Conservation (phyloP, 2,797 vertebrate genomes). For the Cossypha caffra region DNA sequence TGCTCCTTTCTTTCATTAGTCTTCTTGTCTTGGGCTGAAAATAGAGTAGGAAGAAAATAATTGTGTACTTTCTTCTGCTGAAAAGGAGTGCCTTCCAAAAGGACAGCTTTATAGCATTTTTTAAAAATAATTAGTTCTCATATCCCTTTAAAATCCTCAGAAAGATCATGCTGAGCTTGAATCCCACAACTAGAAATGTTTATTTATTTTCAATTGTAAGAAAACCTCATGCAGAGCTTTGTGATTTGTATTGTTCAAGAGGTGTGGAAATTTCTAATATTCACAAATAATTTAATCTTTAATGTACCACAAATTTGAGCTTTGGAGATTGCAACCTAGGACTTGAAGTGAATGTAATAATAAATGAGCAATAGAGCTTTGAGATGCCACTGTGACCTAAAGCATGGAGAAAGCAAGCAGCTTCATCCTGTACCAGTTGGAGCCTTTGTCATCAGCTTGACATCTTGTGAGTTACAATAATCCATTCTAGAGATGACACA, state of each 20-base stretch:
- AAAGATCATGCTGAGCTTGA: not conserved
- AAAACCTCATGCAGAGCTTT: not conserved
- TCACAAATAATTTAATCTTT: not conserved
- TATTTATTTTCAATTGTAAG: not conserved
- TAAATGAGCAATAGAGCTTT: not conserved
- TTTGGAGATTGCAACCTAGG: not conserved
- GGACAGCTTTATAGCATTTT: not conserved
- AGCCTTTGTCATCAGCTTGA: not conserved
- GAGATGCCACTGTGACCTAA: not conserved
- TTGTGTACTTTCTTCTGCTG: not conserved
- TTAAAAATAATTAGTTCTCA: not conserved
- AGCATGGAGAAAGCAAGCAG: not conserved
- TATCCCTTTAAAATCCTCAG: not conserved
- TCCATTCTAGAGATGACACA: not conserved
- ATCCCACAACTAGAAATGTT: not conserved
- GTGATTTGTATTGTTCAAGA: not conserved
- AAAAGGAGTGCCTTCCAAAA: not conserved
- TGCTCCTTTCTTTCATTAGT: not conserved
- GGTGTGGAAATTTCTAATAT: not conserved
- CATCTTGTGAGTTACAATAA: not conserved
- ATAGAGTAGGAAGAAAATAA: not conserved
- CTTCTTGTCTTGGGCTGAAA: not conserved
- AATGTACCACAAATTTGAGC: not conserved
- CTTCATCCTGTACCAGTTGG: not conserved
- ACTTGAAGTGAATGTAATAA: not conserved